These are phyloP conservation scores for Lymantria dispar DNA, from an alignment of 2,888 invertebrate genomes.

Conservation along the genomic window DNA sequence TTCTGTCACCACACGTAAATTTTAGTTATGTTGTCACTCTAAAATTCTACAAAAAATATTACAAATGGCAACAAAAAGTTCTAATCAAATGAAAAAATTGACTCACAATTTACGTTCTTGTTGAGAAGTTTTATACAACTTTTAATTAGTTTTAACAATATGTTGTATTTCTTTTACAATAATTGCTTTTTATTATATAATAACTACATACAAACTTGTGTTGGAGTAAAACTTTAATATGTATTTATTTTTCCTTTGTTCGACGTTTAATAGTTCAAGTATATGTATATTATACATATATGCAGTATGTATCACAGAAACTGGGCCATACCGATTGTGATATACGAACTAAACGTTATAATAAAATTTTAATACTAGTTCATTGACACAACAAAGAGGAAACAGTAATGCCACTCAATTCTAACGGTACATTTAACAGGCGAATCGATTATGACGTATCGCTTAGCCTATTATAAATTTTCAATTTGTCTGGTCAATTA, in stretches of 20 bases:
- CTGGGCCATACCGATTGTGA: conserved; percentile 39
- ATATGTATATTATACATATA: too few relatives aligned
- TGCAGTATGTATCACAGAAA: conserved; percentile 11
- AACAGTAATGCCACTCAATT: conserved; percentile 25
- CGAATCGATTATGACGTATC: conserved; percentile 19
- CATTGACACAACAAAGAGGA: conserved; percentile 33
- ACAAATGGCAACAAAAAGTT: background rate
- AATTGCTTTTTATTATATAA: conserved; percentile 4
- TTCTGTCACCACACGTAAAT: too few relatives aligned
- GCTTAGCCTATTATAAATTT: too few relatives aligned
- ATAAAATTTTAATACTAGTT: conserved; percentile 19
- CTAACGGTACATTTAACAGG: conserved; percentile 22
- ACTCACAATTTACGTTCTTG: conserved; percentile 23
- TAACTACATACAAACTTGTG: conserved; percentile 16
- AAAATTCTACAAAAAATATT: too few relatives aligned
- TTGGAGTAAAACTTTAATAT: conserved; percentile 8
- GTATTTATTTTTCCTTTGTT: conserved; percentile 18
- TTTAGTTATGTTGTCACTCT: too few relatives aligned
- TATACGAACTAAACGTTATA: conserved; percentile 27
- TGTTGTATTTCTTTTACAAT: conserved; percentile 21
- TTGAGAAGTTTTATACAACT: conserved; percentile 23
- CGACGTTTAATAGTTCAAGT: conserved; percentile 17
- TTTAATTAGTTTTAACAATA: conserved; percentile 30
- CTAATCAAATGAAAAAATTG: conserved; percentile 1
- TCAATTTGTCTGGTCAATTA: too few relatives aligned